Conservation (phyloP, 2,113 vertebrate species). For the Atlantisia rogersi region DNA sequence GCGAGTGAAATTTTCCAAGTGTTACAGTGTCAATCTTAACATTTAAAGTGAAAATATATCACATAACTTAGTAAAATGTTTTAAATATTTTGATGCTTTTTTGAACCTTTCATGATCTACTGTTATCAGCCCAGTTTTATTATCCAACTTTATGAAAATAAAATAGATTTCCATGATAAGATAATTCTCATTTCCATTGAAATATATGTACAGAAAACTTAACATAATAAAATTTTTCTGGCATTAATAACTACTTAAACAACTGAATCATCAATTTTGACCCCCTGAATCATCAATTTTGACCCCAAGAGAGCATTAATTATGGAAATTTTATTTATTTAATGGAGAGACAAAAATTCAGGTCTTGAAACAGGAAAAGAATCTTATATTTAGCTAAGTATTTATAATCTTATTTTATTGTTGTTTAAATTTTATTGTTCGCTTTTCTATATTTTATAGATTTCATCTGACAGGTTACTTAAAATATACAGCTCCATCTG, state of each 20-base stretch:
- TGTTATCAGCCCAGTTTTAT: not conserved
- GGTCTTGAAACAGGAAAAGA: not conserved
- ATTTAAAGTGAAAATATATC: not conserved
- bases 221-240: not conserved
- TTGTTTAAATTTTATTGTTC: not conserved
- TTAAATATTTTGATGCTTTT: not conserved
- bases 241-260: not conserved
- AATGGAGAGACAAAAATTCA: not conserved
- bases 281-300: not conserved
- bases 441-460: not conserved
- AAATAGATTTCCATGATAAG: not conserved
- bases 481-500: not conserved
- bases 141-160: not conserved
- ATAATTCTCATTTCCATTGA: not conserved
- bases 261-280: not conserved
- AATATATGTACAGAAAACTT: not conserved
- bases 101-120: not conserved
- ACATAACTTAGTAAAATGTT: not conserved
- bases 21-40: accelerated
- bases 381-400: not conserved
- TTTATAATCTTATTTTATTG: not conserved
- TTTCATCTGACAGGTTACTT: not conserved
- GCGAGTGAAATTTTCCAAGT: not conserved
- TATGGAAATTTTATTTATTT: not conserved
- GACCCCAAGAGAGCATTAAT: not conserved